Evolutionary conservation across 53 echinoderm and acorn worm genomes (phyloP).

Genomic region (Antedon mediterranea): DNA sequence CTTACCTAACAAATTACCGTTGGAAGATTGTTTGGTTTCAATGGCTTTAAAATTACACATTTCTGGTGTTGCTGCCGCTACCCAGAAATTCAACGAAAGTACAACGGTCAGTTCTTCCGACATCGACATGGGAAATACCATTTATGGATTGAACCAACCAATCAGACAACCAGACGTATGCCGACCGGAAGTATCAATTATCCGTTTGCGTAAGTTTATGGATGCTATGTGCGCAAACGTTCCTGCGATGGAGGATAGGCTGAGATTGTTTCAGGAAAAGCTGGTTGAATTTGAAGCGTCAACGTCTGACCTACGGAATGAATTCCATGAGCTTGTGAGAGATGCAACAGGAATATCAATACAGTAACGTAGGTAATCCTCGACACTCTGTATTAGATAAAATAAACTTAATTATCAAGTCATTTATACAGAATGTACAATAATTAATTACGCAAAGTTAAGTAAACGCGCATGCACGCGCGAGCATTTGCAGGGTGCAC

Average conservation of each 20-base stretch:
- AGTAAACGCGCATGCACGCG: too few species aligned
- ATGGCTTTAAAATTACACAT: slow-evolving; percentile 21
- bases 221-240: background rate
- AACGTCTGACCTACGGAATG: background rate
- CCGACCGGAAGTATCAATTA: background rate
- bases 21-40: slow-evolving; percentile 67
- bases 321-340: background rate
- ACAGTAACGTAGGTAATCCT: background rate
- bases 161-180: background rate
- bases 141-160: background rate
- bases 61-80: background rate
- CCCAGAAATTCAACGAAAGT: background rate
- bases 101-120: background rate
- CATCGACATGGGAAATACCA: background rate
- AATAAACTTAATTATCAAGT: background rate
- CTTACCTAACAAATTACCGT: slow-evolving; percentile 27
- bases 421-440: background rate
- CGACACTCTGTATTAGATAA: background rate
- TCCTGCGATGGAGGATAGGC: background rate
- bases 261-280: background rate
- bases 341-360: background rate
- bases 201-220: background rate
- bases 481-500: too few species aligned
- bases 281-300: background rate
- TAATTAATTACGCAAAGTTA: background rate